Evolutionary conservation across 2,797 vertebrate species (phyloP).

Genomic region (Pseudochirops cupreus): DNA sequence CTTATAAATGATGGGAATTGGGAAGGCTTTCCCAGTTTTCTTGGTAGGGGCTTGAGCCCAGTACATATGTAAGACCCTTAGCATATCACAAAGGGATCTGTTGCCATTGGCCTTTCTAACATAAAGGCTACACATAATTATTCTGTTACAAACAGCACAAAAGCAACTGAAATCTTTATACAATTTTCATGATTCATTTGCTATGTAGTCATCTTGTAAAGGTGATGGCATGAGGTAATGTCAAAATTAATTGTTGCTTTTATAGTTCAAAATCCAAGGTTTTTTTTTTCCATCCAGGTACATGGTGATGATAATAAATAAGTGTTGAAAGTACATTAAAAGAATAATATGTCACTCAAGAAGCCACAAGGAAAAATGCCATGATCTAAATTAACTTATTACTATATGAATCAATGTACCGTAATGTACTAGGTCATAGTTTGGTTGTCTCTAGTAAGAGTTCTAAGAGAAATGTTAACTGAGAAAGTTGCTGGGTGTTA

Average conservation of each 20-base stretch:
- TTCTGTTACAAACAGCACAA: background rate
- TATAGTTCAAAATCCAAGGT: background rate
- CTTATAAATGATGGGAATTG: rapidly evolving
- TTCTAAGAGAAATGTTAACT: background rate
- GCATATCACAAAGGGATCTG: background rate
- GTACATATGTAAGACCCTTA: background rate
- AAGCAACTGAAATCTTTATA: rapidly evolving
- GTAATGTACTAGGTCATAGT: background rate
- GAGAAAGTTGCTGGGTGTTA: background rate
- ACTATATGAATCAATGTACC: background rate
- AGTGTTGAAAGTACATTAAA: background rate
- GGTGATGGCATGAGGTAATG: background rate
- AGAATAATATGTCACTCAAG: background rate
- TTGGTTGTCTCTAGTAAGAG: background rate
- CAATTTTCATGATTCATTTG: background rate
- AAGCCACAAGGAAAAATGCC: background rate
- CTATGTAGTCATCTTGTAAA: constrained; percentile 1
- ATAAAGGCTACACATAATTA: background rate
- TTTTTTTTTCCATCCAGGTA: background rate
- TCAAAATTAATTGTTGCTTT: constrained; percentile 12
- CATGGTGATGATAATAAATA: background rate
- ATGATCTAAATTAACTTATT: background rate
- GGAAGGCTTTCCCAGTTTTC: background rate
- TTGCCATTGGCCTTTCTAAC: background rate
- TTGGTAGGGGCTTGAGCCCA: background rate